Evolutionary conservation across 2,888 invertebrate genomes (phyloP), one percentile per base, ranked within the genome.

Genomic region (Branchipolynoe longqiensis): DNA sequence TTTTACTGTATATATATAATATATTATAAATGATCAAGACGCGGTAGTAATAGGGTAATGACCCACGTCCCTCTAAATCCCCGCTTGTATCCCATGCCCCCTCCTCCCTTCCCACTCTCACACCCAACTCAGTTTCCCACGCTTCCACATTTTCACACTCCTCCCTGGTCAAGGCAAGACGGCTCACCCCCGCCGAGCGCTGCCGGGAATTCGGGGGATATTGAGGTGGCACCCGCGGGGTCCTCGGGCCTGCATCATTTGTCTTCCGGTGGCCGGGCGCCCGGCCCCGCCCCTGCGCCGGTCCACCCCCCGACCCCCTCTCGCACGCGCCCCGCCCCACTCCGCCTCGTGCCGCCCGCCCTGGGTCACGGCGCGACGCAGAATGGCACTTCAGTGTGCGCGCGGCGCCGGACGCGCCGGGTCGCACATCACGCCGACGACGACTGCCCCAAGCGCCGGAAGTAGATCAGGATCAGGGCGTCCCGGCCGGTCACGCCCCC

Each of bases 311-410:
- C 40, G 4, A n/a, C 62, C 6, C 62, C 62, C 62, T 14, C 28
- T 0, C 28, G 28, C 31, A 3, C 62, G n/a, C 62, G 1, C 12
- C 2, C 28, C 28, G 48, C 28, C 38, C n/a, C n/a, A n/a, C n/a
- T n/a, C n/a, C n/a, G n/a, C n/a, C n/a, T n/a, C n/a, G n/a, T n/a
- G n/a, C n/a, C n/a, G n/a, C n/a, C n/a, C n/a, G n/a, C 14, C 25
- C 8, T 62, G 28, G 62, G 62, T 62, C 28, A 48, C 41, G 1
- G 48, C 8, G 48, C 0, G 12, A 0, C 78, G 0, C 78, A n/a
- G 48, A 78, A 78, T 78, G 78, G 78, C 54, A 41, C 78, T 78
- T 78, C n/a, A n/a, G 78, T 78, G 41, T 41, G 78, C 2, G 48
- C 54, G 12, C 78, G 48, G 33, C 48, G 78, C 41, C 69, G 48